Evolutionary conservation across 2,888 invertebrate species (phyloP).

Genomic region (Lasius fuliginosus): DNA sequence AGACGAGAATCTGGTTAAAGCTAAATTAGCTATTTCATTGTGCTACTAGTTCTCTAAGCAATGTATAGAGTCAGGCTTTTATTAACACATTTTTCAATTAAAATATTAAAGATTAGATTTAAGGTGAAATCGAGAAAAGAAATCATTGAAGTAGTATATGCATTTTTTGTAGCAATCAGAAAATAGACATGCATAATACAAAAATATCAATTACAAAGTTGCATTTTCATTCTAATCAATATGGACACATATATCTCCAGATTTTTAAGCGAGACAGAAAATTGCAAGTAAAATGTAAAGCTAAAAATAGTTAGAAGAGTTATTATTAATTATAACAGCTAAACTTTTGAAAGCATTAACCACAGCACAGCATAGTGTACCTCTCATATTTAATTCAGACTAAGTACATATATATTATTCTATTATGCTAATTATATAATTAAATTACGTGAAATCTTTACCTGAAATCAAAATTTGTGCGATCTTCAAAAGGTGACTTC

Average conservation of each 20-base stretch:
- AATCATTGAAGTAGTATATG: background rate
- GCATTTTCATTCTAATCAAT: background rate
- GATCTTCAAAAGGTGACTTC: background rate
- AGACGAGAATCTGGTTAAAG: background rate
- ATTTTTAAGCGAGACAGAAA: too few relatives aligned
- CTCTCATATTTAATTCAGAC: background rate
- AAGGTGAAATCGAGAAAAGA: background rate
- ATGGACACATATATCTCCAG: background rate
- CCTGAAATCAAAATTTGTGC: conserved; percentile 18
- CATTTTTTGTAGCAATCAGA: background rate
- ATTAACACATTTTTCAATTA: background rate
- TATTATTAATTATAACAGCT: background rate
- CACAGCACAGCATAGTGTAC: background rate
- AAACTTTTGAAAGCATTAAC: background rate
- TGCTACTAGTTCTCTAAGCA: background rate
- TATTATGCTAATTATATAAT: background rate
- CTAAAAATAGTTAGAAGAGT: background rate
- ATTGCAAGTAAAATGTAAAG: background rate
- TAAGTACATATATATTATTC: background rate
- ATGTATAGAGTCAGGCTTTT: background rate
- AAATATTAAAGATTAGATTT: background rate
- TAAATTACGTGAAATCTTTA: conserved; percentile 8
- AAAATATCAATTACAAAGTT: background rate
- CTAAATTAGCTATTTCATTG: background rate
- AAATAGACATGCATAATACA: conserved; percentile 5